Base-by-base conservation (phyloP, 2,113 vertebrate genomes). In the Stigmatopora argus region DNA sequence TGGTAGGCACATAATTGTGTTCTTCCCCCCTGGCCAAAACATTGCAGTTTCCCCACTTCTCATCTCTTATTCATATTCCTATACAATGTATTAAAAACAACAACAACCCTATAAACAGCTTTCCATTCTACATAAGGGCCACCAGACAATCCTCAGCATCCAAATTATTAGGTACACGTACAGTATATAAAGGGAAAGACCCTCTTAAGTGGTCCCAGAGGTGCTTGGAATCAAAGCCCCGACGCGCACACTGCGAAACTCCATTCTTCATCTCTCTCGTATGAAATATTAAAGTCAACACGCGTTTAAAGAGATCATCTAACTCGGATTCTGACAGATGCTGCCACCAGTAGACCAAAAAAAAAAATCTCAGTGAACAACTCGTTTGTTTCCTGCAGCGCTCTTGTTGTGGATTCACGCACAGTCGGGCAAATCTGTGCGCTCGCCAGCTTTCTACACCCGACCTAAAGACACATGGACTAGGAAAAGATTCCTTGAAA, bases 11-110 rank as follows among this genome's bases (percentile, higher is more conserved):
- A 61, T 61, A 61, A 61, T 61, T 61, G 41, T 61, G 58, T 44
- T 61, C n/a, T 45, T 21, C 11, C 59, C 59, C 59, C 59, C 59
- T 44, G 59, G 59, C 59, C 38, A 61, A 61, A 61, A 61, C 59
- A 46, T 61, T 61, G 38, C 59, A 5, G 41, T n/a, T 61, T 41
- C 21, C 21, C 59, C 59, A 61, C 41, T 44, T 38, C 59, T 61
- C 59, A 61, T 61, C 59, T 45, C 59, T 61, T 61, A 61, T 61
- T 61, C 59, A 61, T 61, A 23, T 15, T 14, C 41, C 41, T 21
- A 61, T 23, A 45, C 35, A 45, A 45, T 56, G 53, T 56, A 31
- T 7, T 7, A 21, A 44, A 21, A 2, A 21, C 19, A 23, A 53
- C 51, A 53, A 48, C 19, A 3, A 10, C 35, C 38, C 35, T 44